Conservation (phyloP, 2,888 invertebrate genomes). For the Hydroisotoma schaefferi region DNA sequence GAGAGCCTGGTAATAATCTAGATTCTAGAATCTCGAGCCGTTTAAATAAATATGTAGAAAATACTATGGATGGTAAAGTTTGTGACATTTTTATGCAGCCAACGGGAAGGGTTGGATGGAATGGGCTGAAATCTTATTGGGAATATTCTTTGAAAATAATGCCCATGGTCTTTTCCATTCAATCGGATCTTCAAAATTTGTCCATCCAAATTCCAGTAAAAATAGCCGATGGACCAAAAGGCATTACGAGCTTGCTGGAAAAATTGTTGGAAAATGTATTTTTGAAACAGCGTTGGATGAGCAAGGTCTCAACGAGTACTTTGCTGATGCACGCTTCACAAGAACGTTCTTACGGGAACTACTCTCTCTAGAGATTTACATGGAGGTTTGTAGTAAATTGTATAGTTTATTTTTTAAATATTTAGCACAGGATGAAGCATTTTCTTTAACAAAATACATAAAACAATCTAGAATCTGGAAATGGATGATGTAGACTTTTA, state of each 20-base stretch:
- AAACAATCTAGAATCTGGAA: slow-evolving; percentile 74
- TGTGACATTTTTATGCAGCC: too few relatives aligned
- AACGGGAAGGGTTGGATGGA: slow-evolving; percentile 81
- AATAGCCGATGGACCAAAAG: slow-evolving; percentile 65
- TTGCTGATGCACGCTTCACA: slow-evolving; percentile 63
- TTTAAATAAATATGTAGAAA: too few relatives aligned
- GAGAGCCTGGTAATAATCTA: slow-evolving; percentile 21
- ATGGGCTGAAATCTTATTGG: slow-evolving; percentile 89
- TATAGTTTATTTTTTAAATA: too few relatives aligned
- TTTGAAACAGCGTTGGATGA: slow-evolving; percentile 89
- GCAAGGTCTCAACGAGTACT: slow-evolving; percentile 53
- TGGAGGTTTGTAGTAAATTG: neutral
- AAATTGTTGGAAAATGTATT: slow-evolving; percentile 88
- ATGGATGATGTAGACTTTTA: slow-evolving; percentile 93
- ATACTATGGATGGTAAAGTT: too few relatives aligned
- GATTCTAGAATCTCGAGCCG: too few relatives aligned
- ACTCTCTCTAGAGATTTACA: slow-evolving; percentile 66
- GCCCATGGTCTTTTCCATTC: slow-evolving; percentile 65
- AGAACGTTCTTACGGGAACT: slow-evolving; percentile 90
- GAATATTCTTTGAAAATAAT: slow-evolving; percentile 78
- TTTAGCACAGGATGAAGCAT: too few relatives aligned
- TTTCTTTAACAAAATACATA: too few relatives aligned
- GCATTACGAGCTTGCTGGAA: slow-evolving; percentile 89
- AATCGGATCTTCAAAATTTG: slow-evolving; percentile 66
- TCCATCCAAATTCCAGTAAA: slow-evolving; percentile 74